phyloP scores from a whole-genome alignment of 2,113 vertebrate genomes.

The Varanus salvator region DNA sequence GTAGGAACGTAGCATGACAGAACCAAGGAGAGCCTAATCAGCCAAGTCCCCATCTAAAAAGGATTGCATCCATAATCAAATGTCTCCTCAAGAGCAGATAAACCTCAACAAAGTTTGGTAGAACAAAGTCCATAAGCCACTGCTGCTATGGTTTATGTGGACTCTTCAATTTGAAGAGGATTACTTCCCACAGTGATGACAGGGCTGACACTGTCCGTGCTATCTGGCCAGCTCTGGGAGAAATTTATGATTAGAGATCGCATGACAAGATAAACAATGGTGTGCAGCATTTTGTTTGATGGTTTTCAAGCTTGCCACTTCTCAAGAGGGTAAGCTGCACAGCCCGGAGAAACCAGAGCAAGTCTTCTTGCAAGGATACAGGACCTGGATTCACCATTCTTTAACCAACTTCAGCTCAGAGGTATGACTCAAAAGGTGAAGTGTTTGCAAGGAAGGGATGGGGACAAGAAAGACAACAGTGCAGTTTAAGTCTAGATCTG shows the following conservation, averaged over 20 bases:
- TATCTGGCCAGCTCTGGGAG: constrained; percentile 29
- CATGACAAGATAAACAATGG: constrained; percentile 55
- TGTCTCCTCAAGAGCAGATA: constrained; percentile 39
- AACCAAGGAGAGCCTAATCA: not conserved
- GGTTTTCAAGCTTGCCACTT: constrained; percentile 30
- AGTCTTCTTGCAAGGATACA: constrained; percentile 43
- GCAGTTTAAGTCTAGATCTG: not conserved
- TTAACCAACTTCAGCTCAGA: constrained; percentile 43
- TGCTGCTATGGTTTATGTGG: constrained; percentile 36
- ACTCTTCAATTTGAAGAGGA: constrained; percentile 36
- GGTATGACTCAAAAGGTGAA: not conserved
- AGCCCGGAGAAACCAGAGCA: constrained; percentile 44
- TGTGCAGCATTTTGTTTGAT: constrained; percentile 46
- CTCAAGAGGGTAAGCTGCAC: constrained; percentile 33
- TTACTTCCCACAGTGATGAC: constrained; percentile 31
- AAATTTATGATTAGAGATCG: constrained; percentile 57
- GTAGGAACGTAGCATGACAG: not conserved
- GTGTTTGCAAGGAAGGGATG: not conserved
- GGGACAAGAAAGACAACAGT: not conserved
- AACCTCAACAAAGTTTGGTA: constrained; percentile 32
- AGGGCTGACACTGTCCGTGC: not conserved
- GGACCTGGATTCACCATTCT: constrained; percentile 51
- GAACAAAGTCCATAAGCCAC: not conserved
- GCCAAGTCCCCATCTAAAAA: constrained; percentile 12
- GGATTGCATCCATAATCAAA: constrained; percentile 32